Evolutionary conservation across 1,140 invertebrate genomes (phyloP), one percentile per base, ranked within the genome.

Genomic region (Gryllus bimaculatus): DNA sequence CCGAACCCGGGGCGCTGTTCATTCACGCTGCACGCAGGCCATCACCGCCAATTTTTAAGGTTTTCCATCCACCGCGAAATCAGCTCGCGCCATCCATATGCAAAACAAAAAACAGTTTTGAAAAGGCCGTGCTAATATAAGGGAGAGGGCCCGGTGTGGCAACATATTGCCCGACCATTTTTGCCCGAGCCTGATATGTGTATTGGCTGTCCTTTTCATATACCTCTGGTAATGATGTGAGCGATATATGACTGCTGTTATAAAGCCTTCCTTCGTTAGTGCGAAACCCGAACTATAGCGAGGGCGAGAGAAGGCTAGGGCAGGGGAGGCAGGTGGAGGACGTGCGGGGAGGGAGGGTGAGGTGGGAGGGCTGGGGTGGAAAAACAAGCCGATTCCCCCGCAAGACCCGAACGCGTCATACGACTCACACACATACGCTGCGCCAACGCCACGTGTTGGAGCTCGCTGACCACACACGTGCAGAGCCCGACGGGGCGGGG

Each of bases 151-250:
- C 54, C 54, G 54, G 54, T 66, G 10, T 10, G 54, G 54, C 54
- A n/a, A 66, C 54, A 66, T 66, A 66, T 66, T 66, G 54, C 54
- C 54, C 54, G 54, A 66, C 54, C 54, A 66, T 66, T 66, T 66
- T 66, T 66, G 54, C 54, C 54, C 54, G 10, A 18, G 10, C 18
- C 10, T 66, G 54, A n/a, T 66, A 66, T 66, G 54, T 66, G 54
- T 66, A 66, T 66, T 66, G 54, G 54, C 54, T n/a, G 54, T 66
- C 54, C 54, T 66, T 66, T 7, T n/a, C n/a, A n/a, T 66, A 66
- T 66, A 66, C 54, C 54, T 66, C 54, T 66, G 54, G 54, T 66
- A 66, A 66, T 66, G 54, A 66, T 66, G 54, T 66, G 54, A 66
- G 54, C 54, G 54, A 66, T 66, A 66, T 66, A 66, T 66, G 54